A percentile compares a stretch with the other conserved stretches of the same genome.
These are phyloP conservation scores for Notodonta ziczac DNA, from an alignment of 2,888 invertebrate species.

Conservation along the genomic window DNA sequence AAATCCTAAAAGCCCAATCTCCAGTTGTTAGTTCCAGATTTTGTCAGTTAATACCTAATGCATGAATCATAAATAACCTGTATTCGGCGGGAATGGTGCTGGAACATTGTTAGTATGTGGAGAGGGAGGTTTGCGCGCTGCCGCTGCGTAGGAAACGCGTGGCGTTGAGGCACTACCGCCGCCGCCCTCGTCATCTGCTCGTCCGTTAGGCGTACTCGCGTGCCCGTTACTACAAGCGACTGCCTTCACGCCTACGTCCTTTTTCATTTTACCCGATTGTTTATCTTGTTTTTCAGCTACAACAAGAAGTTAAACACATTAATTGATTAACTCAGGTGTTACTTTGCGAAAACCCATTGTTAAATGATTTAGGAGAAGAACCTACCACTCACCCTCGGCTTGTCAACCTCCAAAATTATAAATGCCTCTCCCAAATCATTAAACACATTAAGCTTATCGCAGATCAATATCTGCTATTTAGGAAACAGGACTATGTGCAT, in stretches of 20 bases:
- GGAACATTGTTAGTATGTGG: slow-evolving; percentile 66
- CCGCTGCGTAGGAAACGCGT: slow-evolving; percentile 77
- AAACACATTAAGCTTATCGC: slow-evolving; percentile 1
- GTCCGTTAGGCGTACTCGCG: slow-evolving; percentile 72
- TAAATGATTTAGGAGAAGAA: too few relatives aligned
- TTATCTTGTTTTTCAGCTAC: slow-evolving; percentile 72
- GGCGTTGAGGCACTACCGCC: slow-evolving; percentile 58
- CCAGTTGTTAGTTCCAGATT: too few relatives aligned
- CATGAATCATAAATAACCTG: slow-evolving; percentile 52
- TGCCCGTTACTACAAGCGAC: slow-evolving; percentile 74
- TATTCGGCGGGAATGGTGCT: slow-evolving; percentile 64
- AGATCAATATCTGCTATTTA: background rate
- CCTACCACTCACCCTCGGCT: too few relatives aligned
- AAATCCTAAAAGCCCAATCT: too few relatives aligned
- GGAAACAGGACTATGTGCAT: background rate
- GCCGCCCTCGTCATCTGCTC: slow-evolving; percentile 76
- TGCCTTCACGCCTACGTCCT: slow-evolving; percentile 60
- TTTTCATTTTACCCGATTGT: slow-evolving; percentile 71
- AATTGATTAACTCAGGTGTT: background rate
- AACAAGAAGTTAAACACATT: slow-evolving; percentile 6
- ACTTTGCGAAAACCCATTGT: too few relatives aligned
- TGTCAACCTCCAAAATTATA: too few relatives aligned
- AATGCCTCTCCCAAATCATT: background rate
- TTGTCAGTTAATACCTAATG: background rate
- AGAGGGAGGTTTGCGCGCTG: slow-evolving; percentile 73